Evolutionary conservation across 2,797 vertebrate genomes (phyloP).

Genomic region (Microctenopoma lineatum): DNA sequence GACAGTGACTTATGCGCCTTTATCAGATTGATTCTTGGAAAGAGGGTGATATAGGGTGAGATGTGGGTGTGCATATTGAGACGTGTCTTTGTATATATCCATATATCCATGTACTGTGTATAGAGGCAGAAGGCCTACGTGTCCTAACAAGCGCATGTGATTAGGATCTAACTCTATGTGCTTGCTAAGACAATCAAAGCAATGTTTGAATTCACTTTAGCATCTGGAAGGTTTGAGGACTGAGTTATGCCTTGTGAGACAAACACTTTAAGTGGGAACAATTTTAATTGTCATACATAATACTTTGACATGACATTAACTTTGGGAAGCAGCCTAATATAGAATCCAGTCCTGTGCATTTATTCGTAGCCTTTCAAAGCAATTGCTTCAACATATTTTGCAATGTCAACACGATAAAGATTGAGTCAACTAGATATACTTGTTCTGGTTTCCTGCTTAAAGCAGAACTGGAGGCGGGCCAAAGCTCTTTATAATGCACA

Average conservation of each 20-base stretch:
- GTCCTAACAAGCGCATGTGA: conserved; percentile 47
- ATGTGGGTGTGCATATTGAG: conserved; percentile 18
- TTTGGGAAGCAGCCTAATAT: conserved; percentile 27
- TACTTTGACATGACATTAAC: conserved; percentile 45
- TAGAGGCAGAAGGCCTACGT: conserved; percentile 19
- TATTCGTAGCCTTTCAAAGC: conserved; percentile 46
- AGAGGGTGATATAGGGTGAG: not conserved
- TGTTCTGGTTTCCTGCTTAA: conserved; percentile 58
- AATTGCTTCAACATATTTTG: conserved; percentile 32
- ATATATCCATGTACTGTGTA: conserved; percentile 24
- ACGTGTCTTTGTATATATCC: conserved; percentile 31
- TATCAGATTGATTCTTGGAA: conserved; percentile 8
- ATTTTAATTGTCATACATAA: conserved; percentile 62
- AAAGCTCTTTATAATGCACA: conserved; percentile 43
- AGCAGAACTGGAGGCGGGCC: conserved; percentile 47
- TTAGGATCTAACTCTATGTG: too few species aligned
- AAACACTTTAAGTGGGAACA: conserved; percentile 25
- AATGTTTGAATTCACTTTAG: conserved; percentile 43
- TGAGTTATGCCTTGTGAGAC: conserved; percentile 33
- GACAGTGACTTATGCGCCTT: not conserved
- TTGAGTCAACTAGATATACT: conserved; percentile 47
- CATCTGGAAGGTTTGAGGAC: conserved; percentile 45
- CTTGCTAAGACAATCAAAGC: conserved; percentile 22
- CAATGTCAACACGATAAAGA: conserved; percentile 56
- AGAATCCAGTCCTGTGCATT: not conserved